Evolutionary conservation across 1,140 invertebrate genomes (phyloP), one percentile per base, ranked within the genome.

Genomic region (Bombus impatiens): DNA sequence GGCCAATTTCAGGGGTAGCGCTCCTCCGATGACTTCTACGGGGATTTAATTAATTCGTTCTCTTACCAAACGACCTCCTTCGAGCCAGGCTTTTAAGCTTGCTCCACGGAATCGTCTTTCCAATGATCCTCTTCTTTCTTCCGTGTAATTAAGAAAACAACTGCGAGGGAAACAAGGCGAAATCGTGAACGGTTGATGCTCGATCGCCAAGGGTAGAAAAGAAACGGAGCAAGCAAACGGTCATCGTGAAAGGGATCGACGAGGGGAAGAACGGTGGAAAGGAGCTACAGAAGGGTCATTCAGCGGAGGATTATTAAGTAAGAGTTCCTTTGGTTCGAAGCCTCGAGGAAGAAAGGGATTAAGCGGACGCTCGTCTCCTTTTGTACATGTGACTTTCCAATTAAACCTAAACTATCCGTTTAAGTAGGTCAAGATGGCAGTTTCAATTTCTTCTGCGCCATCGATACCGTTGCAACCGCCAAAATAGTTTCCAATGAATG

Each of bases 21-120:
- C 25, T 2, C 18, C 22, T 28, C 42, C 68, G 83, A 80, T 74
- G 32, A 44, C 53, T 85, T 47, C 53, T 71, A 79, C 40, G 68
- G 18, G 22, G 72, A 79, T 85, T 80, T 71, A 78, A 79, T 80
- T 80, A 79, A 80, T 85, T 80, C 62, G 42, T 78, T 70, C 62
- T 47, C 44, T 28, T 25, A 65, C 18, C 44, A 13, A 83, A 83
- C 76, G 77, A 57, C 59, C 35, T 67, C 5, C 47, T 18, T 42
- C 59, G 32, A 25, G 25, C 25, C 18, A 18, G 10, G 40, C 3
- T 32, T 35, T 37, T 32, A 42, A 53, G 42, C 72, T 42, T 37
- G 37, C 37, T 9, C 37, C 0, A 5, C 37, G 13, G 32, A 22
- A n/a, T 47, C 42, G 28, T 32, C 37, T 13, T 40, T 25, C 47